Conservation (phyloP, 35 echinoderm and acorn worm species). For the Heliocidaris tuberculata region DNA sequence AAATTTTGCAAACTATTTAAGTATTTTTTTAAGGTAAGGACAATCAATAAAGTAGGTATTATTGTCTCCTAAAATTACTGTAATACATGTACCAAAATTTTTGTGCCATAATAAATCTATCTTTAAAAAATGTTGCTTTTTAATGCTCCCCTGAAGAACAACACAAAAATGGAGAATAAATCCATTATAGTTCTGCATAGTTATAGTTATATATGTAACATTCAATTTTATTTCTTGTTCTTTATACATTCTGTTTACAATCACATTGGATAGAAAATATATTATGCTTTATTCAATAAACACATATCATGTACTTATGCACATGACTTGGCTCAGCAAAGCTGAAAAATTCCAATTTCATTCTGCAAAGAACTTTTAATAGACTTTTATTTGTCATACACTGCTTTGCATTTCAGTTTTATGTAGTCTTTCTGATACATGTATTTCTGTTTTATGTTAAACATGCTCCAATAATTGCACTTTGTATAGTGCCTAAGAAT, state of each 20-base stretch:
- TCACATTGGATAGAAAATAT: neutral
- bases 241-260: neutral
- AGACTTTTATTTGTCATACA: neutral
- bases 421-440: neutral
- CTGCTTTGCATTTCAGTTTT: neutral
- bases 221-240: no score
- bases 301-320: neutral
- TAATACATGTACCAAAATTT: no score
- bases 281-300: neutral
- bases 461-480: neutral
- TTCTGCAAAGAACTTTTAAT: neutral
- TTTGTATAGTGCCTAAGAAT: neutral
- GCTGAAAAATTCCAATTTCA: neutral
- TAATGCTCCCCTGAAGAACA: no score
- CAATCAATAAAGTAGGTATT: no score
- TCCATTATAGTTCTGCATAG: no score
- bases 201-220: no score
- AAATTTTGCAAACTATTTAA: no score
- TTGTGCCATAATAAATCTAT: no score
- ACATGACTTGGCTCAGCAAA: neutral
- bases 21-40: no score
- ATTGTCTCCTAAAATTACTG: no score
- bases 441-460: neutral
- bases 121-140: no score
- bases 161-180: no score